Conservation (phyloP, 2,113 vertebrate genomes). For the Elanus axillaris region DNA sequence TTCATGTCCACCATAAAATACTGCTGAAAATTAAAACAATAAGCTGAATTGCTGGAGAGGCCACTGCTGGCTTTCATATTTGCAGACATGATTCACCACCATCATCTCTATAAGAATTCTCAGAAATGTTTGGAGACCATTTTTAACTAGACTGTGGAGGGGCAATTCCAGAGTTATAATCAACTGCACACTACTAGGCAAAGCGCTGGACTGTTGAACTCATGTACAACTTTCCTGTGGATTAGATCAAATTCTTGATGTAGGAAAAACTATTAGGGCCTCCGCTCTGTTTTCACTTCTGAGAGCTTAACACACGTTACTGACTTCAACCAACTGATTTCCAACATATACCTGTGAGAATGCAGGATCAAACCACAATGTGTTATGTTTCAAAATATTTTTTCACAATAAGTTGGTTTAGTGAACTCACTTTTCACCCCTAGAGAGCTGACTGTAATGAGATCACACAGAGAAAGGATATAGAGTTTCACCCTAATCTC, state of each 20-base stretch:
- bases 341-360: slow-evolving; percentile 41
- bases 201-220: slow-evolving; percentile 2
- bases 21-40: neutral
- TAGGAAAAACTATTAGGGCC: slow-evolving; percentile 39
- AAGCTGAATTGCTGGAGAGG: neutral
- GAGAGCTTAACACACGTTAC: slow-evolving; percentile 29
- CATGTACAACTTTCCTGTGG: slow-evolving; percentile 16
- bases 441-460: slow-evolving; percentile 29
- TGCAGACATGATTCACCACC: neutral
- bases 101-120: neutral
- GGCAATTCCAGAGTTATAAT: neutral
- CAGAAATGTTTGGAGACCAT: neutral
- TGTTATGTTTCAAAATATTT: slow-evolving; percentile 60
- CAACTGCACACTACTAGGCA: neutral
- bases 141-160: neutral
- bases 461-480: slow-evolving; percentile 25
- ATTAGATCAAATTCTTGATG: slow-evolving; percentile 49
- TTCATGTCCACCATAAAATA: neutral
- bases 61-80: neutral
- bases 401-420: slow-evolving; percentile 54
- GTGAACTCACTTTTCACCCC: slow-evolving; percentile 36
- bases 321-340: slow-evolving; percentile 31
- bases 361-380: slow-evolving; percentile 31
- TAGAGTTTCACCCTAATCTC: slow-evolving; percentile 38
- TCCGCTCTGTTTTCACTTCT: slow-evolving; percentile 34